Evolutionary conservation across 2,113 vertebrate genomes (phyloP).

Genomic region (Crotalus tigris): DNA sequence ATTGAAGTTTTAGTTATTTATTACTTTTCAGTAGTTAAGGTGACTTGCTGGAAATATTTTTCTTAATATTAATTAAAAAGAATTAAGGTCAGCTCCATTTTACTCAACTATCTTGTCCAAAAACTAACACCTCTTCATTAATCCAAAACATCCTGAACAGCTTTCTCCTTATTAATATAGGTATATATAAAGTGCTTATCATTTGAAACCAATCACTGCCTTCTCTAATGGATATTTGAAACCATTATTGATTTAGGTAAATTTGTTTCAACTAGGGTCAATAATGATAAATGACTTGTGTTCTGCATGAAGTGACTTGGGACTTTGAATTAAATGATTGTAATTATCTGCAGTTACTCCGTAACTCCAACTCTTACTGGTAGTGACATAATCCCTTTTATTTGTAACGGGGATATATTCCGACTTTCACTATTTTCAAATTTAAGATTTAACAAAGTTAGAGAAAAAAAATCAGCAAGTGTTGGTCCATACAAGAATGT

Average conservation of each 20-base stretch:
- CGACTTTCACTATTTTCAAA: slow-evolving; percentile 48
- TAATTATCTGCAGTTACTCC: slow-evolving; percentile 68
- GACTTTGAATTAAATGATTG: slow-evolving; percentile 66
- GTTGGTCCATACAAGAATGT: neutral
- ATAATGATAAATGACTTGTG: slow-evolving; percentile 66
- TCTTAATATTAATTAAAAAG: slow-evolving; percentile 54
- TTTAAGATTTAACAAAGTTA: slow-evolving; percentile 25
- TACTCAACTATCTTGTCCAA: slow-evolving; percentile 47
- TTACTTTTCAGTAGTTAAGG: slow-evolving; percentile 47
- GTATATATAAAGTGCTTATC: slow-evolving; percentile 50
- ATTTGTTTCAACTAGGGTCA: slow-evolving; percentile 69
- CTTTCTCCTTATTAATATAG: slow-evolving; percentile 55
- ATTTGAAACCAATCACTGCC: slow-evolving; percentile 61
- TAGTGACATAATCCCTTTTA: slow-evolving; percentile 54
- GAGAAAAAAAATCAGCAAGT: neutral
- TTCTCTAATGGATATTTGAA: slow-evolving; percentile 63
- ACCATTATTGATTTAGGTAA: slow-evolving; percentile 67
- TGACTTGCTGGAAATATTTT: slow-evolving; percentile 57
- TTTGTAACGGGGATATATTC: slow-evolving; percentile 38
- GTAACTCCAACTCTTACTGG: slow-evolving; percentile 61
- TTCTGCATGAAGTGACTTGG: slow-evolving; percentile 66
- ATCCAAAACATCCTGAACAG: slow-evolving; percentile 52
- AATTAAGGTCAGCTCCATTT: slow-evolving; percentile 55
- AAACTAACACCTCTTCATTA: slow-evolving; percentile 57
- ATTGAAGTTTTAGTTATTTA: neutral